Conservation (phyloP, 37 sponge, comb jelly and placozoan species). For the Aphrocallistes beatrix region DNA sequence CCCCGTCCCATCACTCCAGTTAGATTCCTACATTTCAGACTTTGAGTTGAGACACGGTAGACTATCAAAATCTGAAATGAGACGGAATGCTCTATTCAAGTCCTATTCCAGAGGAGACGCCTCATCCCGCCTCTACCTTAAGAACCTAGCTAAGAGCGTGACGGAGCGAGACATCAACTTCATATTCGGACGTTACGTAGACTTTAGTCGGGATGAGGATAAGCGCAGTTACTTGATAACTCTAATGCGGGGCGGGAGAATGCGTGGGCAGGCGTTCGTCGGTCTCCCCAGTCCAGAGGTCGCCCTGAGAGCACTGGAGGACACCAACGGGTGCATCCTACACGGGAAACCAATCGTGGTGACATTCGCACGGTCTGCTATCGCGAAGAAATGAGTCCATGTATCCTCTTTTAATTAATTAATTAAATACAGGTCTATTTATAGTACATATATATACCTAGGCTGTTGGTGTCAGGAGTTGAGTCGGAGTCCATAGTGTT, state of each 20-base stretch:
- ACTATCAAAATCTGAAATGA: constrained; percentile 18
- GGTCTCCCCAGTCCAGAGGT: constrained; percentile 59
- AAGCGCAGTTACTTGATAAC: constrained; percentile 31
- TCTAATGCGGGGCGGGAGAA: constrained; percentile 72
- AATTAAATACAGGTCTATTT: background rate
- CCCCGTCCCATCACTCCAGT: background rate
- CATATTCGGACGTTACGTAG: constrained; percentile 57
- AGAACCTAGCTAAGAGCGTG: constrained; percentile 68
- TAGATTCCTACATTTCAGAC: background rate
- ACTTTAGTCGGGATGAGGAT: constrained; percentile 35
- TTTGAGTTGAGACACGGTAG: background rate
- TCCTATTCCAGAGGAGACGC: constrained; percentile 45
- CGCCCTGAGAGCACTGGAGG: constrained; percentile 54
- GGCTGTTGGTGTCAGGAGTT: too few species aligned
- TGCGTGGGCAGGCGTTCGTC: constrained; percentile 96
- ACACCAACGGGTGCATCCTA: constrained; percentile 74
- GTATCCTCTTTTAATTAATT: constrained; percentile 9
- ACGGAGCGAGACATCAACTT: constrained; percentile 49
- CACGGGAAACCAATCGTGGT: constrained; percentile 79
- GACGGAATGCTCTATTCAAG: constrained; percentile 24
- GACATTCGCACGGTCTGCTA: constrained; percentile 41
- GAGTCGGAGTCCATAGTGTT: too few species aligned
- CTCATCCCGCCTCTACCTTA: constrained; percentile 72
- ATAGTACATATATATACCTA: background rate
- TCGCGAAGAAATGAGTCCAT: background rate